A percentile compares a stretch with the other conserved stretches of the same genome.
Evolutionary conservation across 2,888 invertebrate genomes (phyloP).

Genomic region (Harpalus rufipes): DNA sequence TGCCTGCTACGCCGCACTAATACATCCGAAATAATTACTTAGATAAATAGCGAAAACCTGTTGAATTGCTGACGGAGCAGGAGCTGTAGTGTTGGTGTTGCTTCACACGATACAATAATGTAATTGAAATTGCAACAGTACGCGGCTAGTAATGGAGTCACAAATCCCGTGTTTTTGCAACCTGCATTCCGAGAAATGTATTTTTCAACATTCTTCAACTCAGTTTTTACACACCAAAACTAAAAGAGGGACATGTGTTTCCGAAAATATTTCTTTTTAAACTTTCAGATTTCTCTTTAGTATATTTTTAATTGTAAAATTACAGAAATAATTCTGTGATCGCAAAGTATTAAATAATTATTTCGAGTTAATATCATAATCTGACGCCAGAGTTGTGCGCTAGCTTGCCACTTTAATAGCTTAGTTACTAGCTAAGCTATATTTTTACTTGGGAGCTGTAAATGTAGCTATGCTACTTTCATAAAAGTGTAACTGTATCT

Average conservation of each 20-base stretch:
- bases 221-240: background rate
- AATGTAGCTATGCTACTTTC: too few species aligned
- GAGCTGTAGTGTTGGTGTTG: conserved; percentile 4
- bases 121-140: conserved; percentile 61
- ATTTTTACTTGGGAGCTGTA: too few species aligned
- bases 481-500: too few species aligned
- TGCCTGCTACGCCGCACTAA: conserved; percentile 46
- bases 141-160: conserved; percentile 45
- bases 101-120: conserved; percentile 39
- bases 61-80: conserved; percentile 68
- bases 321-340: too few species aligned
- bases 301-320: too few species aligned
- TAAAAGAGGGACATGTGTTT: background rate
- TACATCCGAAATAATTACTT: conserved; percentile 70
- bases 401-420: too few species aligned
- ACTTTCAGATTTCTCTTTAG: background rate
- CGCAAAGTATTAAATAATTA: too few species aligned
- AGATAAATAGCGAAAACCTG: conserved; percentile 71
- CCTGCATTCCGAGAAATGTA: background rate
- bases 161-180: conserved; percentile 29
- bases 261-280: background rate
- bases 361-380: too few species aligned
- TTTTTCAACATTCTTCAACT: background rate
- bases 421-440: too few species aligned
- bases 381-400: too few species aligned